These are phyloP conservation scores for Paelopatides confundens DNA, from an alignment of 53 echinoderm and acorn worm species.

Conservation along the genomic window DNA sequence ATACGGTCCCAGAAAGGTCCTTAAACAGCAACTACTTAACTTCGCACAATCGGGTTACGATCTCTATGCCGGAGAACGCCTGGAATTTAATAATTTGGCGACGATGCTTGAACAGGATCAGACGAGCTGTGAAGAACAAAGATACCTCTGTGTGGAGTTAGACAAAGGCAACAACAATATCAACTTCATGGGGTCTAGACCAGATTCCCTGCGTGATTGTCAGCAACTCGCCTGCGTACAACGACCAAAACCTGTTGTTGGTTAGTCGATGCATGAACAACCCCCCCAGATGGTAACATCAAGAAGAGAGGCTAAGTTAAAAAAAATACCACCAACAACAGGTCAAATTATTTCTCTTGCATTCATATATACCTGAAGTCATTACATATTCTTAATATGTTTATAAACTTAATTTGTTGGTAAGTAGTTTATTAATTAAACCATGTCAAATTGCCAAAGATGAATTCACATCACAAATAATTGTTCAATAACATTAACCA, in stretches of 20 bases:
- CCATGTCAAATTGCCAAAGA: not conserved
- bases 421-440: not conserved
- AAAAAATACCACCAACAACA: too few species aligned
- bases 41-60: constrained; percentile 67
- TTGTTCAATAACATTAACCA: too few species aligned
- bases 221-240: constrained; percentile 64
- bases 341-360: too few species aligned
- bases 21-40: constrained; percentile 61
- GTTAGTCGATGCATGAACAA: not conserved
- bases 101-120: constrained; percentile 62
- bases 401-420: too few species aligned
- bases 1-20: constrained; percentile 48
- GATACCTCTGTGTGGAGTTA: constrained; percentile 80
- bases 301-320: too few species aligned
- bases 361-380: too few species aligned
- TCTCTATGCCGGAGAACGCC: constrained; percentile 60
- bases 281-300: not conserved
- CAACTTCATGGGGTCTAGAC: constrained; percentile 66
- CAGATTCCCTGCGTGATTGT: constrained; percentile 73
- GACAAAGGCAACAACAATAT: constrained; percentile 38
- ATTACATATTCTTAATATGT: too few species aligned
- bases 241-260: not conserved
- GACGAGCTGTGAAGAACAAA: constrained; percentile 63
- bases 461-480: not conserved
- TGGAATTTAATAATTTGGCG: constrained; percentile 73